Conservation (phyloP, 2,113 vertebrate genomes). For the Megaptera novaeangliae region DNA sequence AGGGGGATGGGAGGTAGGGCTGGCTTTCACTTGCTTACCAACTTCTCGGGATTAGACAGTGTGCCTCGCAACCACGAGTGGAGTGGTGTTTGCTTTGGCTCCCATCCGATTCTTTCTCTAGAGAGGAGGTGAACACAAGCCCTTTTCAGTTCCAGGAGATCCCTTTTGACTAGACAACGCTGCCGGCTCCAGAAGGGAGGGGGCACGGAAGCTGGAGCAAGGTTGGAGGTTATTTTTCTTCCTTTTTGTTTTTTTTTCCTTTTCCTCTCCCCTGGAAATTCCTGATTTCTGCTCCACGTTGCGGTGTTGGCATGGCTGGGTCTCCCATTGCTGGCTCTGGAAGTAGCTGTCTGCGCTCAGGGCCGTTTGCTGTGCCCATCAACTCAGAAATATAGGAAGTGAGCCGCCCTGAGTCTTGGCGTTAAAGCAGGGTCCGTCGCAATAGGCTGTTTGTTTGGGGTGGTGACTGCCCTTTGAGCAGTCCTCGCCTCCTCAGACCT, state of each 20-base stretch:
- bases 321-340: background rate
- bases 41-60: background rate
- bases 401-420: background rate
- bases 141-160: background rate
- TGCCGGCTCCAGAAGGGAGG: background rate
- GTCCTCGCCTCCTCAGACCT: background rate
- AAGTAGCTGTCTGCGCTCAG: background rate
- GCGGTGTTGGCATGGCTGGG: background rate
- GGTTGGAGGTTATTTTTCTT: background rate
- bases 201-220: background rate
- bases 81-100: background rate
- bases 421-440: background rate
- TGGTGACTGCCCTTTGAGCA: background rate
- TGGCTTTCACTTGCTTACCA: background rate
- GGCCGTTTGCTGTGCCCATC: background rate
- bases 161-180: background rate
- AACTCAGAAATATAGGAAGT: background rate
- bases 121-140: background rate
- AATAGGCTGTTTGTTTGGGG: background rate
- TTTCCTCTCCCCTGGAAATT: background rate
- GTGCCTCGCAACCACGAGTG: background rate
- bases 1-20: background rate
- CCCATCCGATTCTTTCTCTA: background rate
- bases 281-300: background rate
- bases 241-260: accelerated